phyloP scores from a whole-genome alignment of 2,797 vertebrate species.

The Macrochelys suwanniensis region DNA sequence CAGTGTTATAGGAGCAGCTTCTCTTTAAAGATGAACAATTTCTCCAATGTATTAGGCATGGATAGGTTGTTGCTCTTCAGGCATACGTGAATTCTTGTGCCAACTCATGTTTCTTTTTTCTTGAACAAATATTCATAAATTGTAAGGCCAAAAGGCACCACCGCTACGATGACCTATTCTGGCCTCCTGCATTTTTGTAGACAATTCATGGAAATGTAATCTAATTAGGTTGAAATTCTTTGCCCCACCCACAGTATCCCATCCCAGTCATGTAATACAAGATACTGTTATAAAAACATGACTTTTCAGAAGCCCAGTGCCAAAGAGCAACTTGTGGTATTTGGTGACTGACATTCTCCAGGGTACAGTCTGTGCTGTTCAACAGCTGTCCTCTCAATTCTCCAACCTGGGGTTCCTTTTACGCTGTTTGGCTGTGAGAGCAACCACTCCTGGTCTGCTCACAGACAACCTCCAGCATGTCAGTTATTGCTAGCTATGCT shows the following conservation, averaged over 20 bases:
- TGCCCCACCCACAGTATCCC: not conserved
- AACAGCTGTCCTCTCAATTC: no score
- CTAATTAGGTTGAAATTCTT: not conserved
- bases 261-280: not conserved
- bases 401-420: no score
- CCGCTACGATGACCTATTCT: not conserved
- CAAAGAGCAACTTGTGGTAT: not conserved
- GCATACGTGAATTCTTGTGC: conserved; percentile 24
- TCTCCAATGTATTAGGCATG: not conserved
- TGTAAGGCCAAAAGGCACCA: not conserved
- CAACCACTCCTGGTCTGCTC: no score
- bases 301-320: not conserved
- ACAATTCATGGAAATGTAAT: not conserved
- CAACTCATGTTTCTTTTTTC: not conserved
- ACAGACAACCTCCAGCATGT: no score
- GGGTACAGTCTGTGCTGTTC: no score
- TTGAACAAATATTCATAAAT: not conserved
- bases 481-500: no score
- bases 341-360: not conserved
- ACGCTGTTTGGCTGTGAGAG: no score
- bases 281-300: not conserved
- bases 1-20: not conserved
- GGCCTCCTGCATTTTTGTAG: not conserved
- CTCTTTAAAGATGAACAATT: conserved; percentile 1
- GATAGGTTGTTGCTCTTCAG: not conserved